phyloP scores from a whole-genome alignment of 2,113 vertebrate genomes.

The Thalassarche chlororhynchos region DNA sequence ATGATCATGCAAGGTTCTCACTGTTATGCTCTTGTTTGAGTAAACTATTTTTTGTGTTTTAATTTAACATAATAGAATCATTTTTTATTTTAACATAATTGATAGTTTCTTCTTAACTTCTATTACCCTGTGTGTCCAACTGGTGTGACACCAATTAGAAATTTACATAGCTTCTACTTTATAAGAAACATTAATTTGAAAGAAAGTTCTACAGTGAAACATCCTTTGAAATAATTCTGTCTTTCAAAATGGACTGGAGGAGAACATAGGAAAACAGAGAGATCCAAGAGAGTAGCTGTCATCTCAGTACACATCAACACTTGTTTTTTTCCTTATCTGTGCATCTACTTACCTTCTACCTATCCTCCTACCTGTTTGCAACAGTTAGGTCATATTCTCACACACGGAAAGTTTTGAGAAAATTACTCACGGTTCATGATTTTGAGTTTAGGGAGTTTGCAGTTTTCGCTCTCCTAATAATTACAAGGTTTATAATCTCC shows the following conservation, averaged over 20 bases:
- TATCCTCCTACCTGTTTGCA: not conserved
- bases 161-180: not conserved
- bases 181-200: not conserved
- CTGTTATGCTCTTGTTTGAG: not conserved
- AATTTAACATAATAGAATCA: not conserved
- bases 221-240: not conserved
- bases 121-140: not conserved
- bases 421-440: not conserved
- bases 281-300: not conserved
- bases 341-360: not conserved
- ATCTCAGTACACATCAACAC: not conserved
- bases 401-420: not conserved
- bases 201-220: not conserved
- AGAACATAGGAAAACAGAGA: not conserved
- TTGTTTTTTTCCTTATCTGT: not conserved
- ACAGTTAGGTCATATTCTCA: not conserved
- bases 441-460: not conserved
- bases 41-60: not conserved
- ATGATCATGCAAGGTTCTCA: not conserved
- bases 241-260: not conserved
- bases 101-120: not conserved
- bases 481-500: not conserved
- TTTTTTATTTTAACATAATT: not conserved
- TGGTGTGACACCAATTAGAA: not conserved
- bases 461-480: not conserved